Conservation (phyloP, 2,888 invertebrate genomes). For the Drosophila longiperda region DNA sequence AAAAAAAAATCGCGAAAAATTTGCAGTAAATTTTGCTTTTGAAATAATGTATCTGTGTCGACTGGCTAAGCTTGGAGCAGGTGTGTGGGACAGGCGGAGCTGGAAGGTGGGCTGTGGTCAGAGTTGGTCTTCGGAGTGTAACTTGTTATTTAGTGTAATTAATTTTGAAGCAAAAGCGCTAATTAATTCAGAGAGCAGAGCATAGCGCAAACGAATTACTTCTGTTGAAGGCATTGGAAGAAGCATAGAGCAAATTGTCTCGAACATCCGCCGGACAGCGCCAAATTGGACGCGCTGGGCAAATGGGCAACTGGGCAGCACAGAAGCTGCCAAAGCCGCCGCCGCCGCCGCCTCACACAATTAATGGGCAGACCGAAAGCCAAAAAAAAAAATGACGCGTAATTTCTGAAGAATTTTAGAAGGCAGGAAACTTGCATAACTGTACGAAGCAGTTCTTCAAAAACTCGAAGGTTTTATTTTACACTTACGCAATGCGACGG, state of each 20-base stretch:
- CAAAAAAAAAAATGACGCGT: conserved; percentile 33
- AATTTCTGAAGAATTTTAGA: conserved; percentile 66
- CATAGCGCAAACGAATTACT: conserved; percentile 41
- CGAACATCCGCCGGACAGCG: conserved; percentile 65
- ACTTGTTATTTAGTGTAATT: conserved; percentile 79
- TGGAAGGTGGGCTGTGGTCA: background rate
- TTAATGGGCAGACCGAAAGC: conserved; percentile 54
- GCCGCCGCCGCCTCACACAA: conserved; percentile 38
- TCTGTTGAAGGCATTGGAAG: conserved; percentile 68
- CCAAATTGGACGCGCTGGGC: conserved; percentile 48
- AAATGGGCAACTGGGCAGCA: conserved; percentile 21
- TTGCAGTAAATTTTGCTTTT: conserved; percentile 64
- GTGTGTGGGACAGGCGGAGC: background rate
- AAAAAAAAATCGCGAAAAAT: conserved; percentile 46
- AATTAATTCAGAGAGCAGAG: conserved; percentile 70
- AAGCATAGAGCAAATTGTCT: conserved; percentile 60
- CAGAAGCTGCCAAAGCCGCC: conserved; percentile 44
- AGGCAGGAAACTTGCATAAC: conserved; percentile 77
- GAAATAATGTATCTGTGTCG: conserved; percentile 45
- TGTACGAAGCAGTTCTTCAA: conserved; percentile 54
- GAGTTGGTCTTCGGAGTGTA: conserved; percentile 62
- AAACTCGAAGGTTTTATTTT: conserved; percentile 52
- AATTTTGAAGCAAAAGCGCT: conserved; percentile 75
- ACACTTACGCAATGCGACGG: conserved; percentile 65
- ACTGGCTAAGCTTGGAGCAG: background rate